These are phyloP conservation scores for Trogon surrucura DNA, from an alignment of 2,113 vertebrate genomes.

Conservation along the genomic window DNA sequence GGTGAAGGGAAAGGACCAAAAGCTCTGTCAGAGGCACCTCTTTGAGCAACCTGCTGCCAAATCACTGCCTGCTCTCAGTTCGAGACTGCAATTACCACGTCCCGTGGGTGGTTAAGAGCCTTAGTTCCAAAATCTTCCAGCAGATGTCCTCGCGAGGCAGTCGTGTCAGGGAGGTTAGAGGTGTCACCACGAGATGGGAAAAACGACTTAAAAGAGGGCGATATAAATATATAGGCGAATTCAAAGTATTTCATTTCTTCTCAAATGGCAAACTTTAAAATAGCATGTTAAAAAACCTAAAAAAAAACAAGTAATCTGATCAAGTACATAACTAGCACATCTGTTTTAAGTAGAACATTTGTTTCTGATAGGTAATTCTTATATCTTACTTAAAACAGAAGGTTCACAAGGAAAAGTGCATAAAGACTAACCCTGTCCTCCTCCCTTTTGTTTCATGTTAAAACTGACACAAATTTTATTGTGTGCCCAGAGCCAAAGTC, in stretches of 20 bases:
- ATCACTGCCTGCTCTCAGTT: neutral
- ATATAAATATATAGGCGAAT: neutral
- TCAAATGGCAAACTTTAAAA: neutral
- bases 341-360: neutral
- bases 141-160: constrained; percentile 37
- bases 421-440: neutral
- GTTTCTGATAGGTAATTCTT: neutral
- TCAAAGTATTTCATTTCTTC: neutral
- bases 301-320: neutral
- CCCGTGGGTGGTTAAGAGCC: neutral
- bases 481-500: neutral
- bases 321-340: neutral
- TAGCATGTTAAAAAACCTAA: neutral
- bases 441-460: neutral
- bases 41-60: neutral
- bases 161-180: neutral
- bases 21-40: neutral
- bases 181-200: neutral
- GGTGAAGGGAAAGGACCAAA: neutral
- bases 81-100: neutral
- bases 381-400: neutral
- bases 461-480: neutral
- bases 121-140: constrained; percentile 4
- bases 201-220: neutral
- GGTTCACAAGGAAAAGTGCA: neutral